Evolutionary conservation across 2,113 vertebrate species (phyloP), one percentile per base, ranked within the genome.

Genomic region (Rhynchomys soricoides): DNA sequence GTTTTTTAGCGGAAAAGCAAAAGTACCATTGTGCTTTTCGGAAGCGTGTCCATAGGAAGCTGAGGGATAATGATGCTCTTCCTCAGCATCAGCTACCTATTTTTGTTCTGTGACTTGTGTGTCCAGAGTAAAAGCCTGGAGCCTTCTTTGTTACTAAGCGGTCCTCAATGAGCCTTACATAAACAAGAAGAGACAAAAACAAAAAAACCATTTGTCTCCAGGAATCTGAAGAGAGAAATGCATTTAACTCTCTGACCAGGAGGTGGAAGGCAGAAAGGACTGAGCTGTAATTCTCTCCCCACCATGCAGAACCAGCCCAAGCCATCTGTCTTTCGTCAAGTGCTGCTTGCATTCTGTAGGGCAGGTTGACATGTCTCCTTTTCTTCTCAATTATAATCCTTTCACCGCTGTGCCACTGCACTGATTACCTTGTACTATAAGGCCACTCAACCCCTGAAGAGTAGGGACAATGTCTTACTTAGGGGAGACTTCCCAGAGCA

Each of bases 221-320:
- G n/a, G 90, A 91, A 93, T 59, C 22, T 40, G 45, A 86, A 90
- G 22, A 31, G 37, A 37, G 88, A 95, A 31, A 50, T 43, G 22
- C 70, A 88, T 75, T 93, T 90, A 81, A 7, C 45, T 91, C 34
- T 92, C 62, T 90, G 43, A 62, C 5, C 89, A 95, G 34, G 62
- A 94, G 52, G 11, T 17, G 71, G 24, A 82, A 21, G 29, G 55
- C 37, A 71, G 22, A 21, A 91, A 77, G 40, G 70, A 62, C 22
- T 62, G 22, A 22, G 9, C 13, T 45, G 9, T 40, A 77, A n/a
- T 89, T 45, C 11, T 78, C 71, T 77, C 11, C 1, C 31, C 88
- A 34, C 12, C 55, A 10, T 82, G 77, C 81, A 83, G 22, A 77
- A 81, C 45, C 50, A 59, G 3, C 40, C 17, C 50, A 88, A 92